Evolutionary conservation across 2,888 invertebrate genomes (phyloP).

Genomic region (Agrotis exclamationis): DNA sequence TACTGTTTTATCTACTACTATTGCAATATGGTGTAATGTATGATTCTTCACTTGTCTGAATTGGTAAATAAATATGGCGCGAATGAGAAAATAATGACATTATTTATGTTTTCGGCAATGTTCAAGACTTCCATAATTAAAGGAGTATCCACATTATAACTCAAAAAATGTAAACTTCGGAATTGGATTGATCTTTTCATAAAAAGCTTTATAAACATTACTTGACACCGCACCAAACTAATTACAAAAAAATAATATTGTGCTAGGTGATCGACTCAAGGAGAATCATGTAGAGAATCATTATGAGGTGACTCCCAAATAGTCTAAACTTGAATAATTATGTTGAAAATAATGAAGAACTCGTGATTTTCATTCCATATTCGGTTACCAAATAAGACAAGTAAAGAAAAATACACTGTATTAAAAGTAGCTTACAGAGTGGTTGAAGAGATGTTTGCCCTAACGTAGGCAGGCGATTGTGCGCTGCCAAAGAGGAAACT

Average conservation of each 20-base stretch:
- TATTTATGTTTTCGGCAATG: not conserved
- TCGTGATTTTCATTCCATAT: not conserved
- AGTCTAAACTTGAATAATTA: no score
- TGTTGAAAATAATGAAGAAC: no score
- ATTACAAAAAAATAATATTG: no score
- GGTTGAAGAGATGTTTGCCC: conserved; percentile 60
- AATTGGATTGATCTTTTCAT: not conserved
- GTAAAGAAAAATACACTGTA: conserved; percentile 15
- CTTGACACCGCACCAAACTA: no score
- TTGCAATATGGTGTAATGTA: conserved; percentile 12
- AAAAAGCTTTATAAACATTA: not conserved
- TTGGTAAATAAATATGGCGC: not conserved
- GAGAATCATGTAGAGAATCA: no score
- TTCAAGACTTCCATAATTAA: not conserved
- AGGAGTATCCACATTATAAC: not conserved
- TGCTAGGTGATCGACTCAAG: no score
- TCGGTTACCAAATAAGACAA: conserved; percentile 1
- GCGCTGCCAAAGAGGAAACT: conserved; percentile 62
- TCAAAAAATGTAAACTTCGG: not conserved
- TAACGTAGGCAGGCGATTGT: conserved; percentile 60
- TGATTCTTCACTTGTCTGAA: conserved; percentile 9
- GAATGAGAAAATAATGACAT: not conserved
- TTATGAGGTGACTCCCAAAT: no score
- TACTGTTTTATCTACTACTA: not conserved
- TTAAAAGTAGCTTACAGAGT: conserved; percentile 54